phyloP scores from a whole-genome alignment of 2,113 vertebrate species.

The Microtus ochrogaster region DNA sequence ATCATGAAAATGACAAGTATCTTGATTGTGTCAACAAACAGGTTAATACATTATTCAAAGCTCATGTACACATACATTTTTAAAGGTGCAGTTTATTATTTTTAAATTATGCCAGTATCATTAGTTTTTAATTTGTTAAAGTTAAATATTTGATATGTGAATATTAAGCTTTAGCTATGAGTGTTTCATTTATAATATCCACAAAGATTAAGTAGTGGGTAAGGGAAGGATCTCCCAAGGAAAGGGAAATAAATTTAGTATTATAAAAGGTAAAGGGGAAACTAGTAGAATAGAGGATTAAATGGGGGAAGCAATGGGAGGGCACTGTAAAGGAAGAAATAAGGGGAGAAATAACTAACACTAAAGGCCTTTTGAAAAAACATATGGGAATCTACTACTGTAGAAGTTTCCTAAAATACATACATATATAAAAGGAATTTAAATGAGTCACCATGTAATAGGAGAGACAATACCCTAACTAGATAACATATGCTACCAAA shows the following conservation, averaged over 20 bases:
- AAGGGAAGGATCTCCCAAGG: background rate
- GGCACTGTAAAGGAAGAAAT: background rate
- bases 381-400: background rate
- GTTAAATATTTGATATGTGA: background rate
- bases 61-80: background rate
- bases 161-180: background rate
- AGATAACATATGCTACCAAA: background rate
- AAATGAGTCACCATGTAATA: background rate
- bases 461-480: background rate
- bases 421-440: background rate
- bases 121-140: background rate
- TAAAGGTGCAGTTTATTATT: background rate
- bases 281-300: background rate
- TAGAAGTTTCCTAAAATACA: background rate
- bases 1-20: background rate
- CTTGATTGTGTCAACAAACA: background rate
- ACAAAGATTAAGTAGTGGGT: background rate
- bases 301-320: background rate
- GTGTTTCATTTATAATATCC: background rate
- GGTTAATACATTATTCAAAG: background rate
- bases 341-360: background rate
- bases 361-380: background rate
- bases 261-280: background rate
- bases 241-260: background rate
- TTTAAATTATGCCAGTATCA: constrained; percentile 7